These are phyloP conservation scores for Speoplatyrhinus poulsoni DNA, from an alignment of 2,113 vertebrate genomes.

Conservation along the genomic window DNA sequence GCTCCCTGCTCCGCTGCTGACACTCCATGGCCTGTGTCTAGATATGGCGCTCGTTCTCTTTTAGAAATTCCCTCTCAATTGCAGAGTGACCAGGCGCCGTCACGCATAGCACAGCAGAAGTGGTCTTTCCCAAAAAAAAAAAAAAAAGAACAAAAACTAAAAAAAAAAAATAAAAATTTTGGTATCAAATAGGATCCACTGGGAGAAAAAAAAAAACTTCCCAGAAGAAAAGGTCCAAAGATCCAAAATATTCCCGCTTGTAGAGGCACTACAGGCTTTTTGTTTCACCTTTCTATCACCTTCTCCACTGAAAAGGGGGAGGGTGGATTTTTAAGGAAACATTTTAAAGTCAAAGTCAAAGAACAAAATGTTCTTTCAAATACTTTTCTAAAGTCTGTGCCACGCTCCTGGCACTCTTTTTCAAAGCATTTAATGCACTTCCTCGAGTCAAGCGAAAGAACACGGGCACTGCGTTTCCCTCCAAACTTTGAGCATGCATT, in stretches of 20 bases:
- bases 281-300: slow-evolving; percentile 37
- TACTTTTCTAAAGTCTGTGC: slow-evolving; percentile 40
- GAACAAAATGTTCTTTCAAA: slow-evolving; percentile 56
- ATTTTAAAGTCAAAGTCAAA: slow-evolving; percentile 44
- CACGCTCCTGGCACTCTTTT: slow-evolving; percentile 32
- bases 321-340: slow-evolving; percentile 38
- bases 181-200: slow-evolving; percentile 31
- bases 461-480: slow-evolving; percentile 47
- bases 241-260: slow-evolving; percentile 28
- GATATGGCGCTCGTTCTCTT: slow-evolving; percentile 10
- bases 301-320: slow-evolving; percentile 46
- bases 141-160: neutral
- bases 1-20: slow-evolving; percentile 67
- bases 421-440: slow-evolving; percentile 35
- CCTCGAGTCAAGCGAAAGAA: slow-evolving; percentile 33
- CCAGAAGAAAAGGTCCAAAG: slow-evolving; percentile 14
- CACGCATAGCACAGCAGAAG: slow-evolving; percentile 52
- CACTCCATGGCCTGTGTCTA: slow-evolving; percentile 63
- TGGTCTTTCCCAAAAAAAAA: slow-evolving; percentile 15
- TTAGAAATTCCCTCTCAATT: slow-evolving; percentile 52
- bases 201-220: neutral
- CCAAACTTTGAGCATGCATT: slow-evolving; percentile 38
- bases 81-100: slow-evolving; percentile 33
- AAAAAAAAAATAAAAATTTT: neutral
- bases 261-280: slow-evolving; percentile 36